Evolutionary conservation across 1,140 invertebrate species (phyloP), one percentile per base, ranked within the genome.

Genomic region (Drosophila bipectinata): DNA sequence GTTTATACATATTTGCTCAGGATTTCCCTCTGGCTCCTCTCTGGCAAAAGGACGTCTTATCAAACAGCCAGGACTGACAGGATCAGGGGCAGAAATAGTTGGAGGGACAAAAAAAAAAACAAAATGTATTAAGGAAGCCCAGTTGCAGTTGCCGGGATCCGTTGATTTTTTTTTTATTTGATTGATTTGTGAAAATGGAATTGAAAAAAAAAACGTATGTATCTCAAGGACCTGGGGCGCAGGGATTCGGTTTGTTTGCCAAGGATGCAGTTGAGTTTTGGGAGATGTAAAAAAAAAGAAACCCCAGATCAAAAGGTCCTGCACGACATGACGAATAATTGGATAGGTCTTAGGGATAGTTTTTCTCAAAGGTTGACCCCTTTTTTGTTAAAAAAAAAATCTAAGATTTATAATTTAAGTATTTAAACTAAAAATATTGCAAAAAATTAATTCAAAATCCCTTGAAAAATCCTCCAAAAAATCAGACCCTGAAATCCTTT

Each of bases 181-280:
- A 74, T 74, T 74, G 72, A 74, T 74, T 74, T 74, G 59, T 63
- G 66, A 49, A 48, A 60, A 53, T 28, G 26, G 26, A 28, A 51
- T 44, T 63, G 60, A 45, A 53, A 39, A 54, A 47, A 37, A 12
- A n/a, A 37, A 37, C 3, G 10, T 37, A 37, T 37, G 34, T 53
- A 59, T 47, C 57, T 72, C 53, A 72, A 30, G 47, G 55, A 56
- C 7, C 8, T 15, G 32, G 24, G 48, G 12, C 47, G 44, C 15
- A 47, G 4, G 15, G 44, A 30, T 41, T 4, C 34, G 47, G 47
- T 34, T 12, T 67, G 39, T 67, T 67, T 67, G 63, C 8, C 34
- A 47, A 67, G 47, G 59, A 67, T 53, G 44, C 15, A 47, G 44
- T 10, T 9, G 3, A 15, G 8, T 34, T 34, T 10, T 10, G 8